Evolutionary conservation across 2,797 vertebrate genomes (phyloP).

Genomic region (Fistularia commersonii): DNA sequence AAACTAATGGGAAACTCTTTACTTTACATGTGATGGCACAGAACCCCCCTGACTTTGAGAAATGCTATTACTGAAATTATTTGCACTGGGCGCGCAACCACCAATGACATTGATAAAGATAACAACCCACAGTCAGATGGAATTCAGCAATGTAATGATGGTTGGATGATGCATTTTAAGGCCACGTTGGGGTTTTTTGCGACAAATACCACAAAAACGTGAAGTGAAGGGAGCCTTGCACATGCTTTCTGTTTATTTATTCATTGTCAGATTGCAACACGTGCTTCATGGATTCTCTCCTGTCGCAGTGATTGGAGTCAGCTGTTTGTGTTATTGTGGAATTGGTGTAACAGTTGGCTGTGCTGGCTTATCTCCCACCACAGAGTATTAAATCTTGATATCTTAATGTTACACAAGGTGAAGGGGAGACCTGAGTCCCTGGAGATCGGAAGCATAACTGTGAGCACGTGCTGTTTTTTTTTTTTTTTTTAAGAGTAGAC

Average conservation of each 20-base stretch:
- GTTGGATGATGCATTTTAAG: too few relatives aligned
- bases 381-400: constrained; percentile 41
- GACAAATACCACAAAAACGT: too few relatives aligned
- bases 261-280: constrained; percentile 12
- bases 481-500: constrained; percentile 18
- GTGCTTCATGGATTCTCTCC: constrained; percentile 43
- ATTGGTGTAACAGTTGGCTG: constrained; percentile 48
- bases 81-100: too few relatives aligned
- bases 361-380: constrained; percentile 47
- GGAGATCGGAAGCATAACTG: constrained; percentile 27
- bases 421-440: constrained; percentile 33
- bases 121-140: too few relatives aligned
- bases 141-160: too few relatives aligned
- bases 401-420: constrained; percentile 39
- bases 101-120: too few relatives aligned
- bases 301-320: constrained; percentile 30
- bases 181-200: too few relatives aligned
- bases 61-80: too few relatives aligned
- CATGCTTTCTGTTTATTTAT: neutral
- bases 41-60: too few relatives aligned
- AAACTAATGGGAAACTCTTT: too few relatives aligned
- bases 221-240: neutral
- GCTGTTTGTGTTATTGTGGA: constrained; percentile 7
- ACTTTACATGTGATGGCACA: too few relatives aligned
- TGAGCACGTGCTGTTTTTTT: constrained; percentile 21